Base-by-base conservation (phyloP, 2,113 vertebrate genomes). In the Siniperca knerii region DNA sequence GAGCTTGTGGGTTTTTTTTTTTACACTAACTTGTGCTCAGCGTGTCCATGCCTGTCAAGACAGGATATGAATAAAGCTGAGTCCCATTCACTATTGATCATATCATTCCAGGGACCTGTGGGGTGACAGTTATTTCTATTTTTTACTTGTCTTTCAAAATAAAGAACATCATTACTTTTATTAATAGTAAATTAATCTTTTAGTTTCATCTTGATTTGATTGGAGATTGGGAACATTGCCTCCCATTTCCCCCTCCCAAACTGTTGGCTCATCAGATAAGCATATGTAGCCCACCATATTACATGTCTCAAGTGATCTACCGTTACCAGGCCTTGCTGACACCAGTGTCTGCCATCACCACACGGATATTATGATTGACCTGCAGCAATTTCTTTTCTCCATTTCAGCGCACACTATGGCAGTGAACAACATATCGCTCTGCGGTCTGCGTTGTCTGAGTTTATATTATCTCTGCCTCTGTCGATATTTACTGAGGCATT, bases 401-500 rank as follows among this genome's bases (percentile, higher is more conserved):
- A 75, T 91, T 88, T 83, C 83, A 87, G 82, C 61, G 48, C 77
- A 65, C 77, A 74, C 69, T 35, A 67, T 44, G 67, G 88, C 85
- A 87, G 77, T 62, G 72, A 89, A 85, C 81, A 84, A 88, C 88
- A 79, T 83, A 90, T 92, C 78, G 81, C 85, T 83, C 65, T 82
- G 85, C 33, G 12, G 91, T 87, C 81, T n/a, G 60, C 33, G 65
- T 81, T 82, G 92, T 89, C 93, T 87, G 89, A 87, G 90, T 93
- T 93, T 92, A 92, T 93, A 91, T 91, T 90, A 90, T 87, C 90
- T 90, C 89, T 83, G 80, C 83, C 78, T 86, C 48, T 83, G 87
- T 94, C 88, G 84, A 94, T 95, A 94, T 94, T 94, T 93, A 94
- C 92, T 76, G 89, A 92, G 83, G 88, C 93, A 77, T 93, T 94